A percentile compares a stretch with the other conserved stretches of the same genome.
Evolutionary conservation across 2,113 vertebrate species (phyloP).

Genomic region (Pteruthius melanotis): DNA sequence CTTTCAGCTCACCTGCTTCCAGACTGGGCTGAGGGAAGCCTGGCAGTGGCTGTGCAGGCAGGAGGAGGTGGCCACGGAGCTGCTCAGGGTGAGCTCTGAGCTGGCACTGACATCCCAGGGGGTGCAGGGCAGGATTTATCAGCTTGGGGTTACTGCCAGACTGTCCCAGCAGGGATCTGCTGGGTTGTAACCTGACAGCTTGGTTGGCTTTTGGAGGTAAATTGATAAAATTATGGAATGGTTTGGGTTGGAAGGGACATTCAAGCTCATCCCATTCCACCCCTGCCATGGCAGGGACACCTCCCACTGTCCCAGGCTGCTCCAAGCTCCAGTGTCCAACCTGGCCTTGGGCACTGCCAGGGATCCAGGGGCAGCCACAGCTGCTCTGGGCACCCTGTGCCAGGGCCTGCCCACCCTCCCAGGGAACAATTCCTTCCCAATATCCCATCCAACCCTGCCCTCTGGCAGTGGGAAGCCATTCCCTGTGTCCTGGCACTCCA

Average conservation of each 20-base stretch:
- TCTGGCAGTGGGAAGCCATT: not conserved
- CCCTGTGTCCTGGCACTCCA: not conserved
- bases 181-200: not conserved
- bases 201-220: not conserved
- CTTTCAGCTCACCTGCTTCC: not conserved
- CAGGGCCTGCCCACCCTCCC: fast-evolving
- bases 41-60: not conserved
- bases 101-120: not conserved
- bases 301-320: not conserved
- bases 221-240: too few relatives aligned
- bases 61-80: fast-evolving
- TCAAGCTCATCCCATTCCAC: fast-evolving
- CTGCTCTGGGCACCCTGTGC: not conserved
- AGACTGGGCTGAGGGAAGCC: not conserved
- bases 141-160: not conserved
- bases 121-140: not conserved
- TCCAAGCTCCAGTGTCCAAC: not conserved
- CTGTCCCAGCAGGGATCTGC: not conserved
- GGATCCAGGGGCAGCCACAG: not conserved
- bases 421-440: not conserved
- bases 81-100: not conserved
- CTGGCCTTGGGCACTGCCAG: not conserved
- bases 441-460: fast-evolving
- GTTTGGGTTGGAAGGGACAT: not conserved
- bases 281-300: not conserved